Evolutionary conservation across 2,113 vertebrate genomes (phyloP), one percentile per base, ranked within the genome.

Genomic region (Brienomyrus brachyistius): DNA sequence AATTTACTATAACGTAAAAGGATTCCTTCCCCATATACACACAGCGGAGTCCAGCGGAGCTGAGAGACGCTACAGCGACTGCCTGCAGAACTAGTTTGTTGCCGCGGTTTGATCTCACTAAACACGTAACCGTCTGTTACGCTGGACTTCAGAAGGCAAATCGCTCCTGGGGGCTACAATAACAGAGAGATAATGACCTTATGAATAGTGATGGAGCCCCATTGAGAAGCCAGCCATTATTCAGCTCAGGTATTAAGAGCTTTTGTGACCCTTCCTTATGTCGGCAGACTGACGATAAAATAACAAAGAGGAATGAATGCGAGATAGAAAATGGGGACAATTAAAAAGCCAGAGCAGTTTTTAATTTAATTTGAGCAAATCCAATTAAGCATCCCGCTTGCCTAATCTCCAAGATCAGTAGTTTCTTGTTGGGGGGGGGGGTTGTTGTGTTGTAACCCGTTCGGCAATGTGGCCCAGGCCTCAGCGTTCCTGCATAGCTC

Each of bases 101-200:
- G 31, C 35, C 2, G 2, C 19, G 45, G 82, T n/a, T 84, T 84
- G 45, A 84, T 84, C 82, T 84, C 40, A 4, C 43, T 21, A 84
- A 84, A 84, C 45, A 84, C 40, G 21, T n/a, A 84, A 84, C 82
- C 21, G 82, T 84, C 82, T 84, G 82, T 84, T 84, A 84, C 48
- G 19, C 45, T 48, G 52, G 21, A 62, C 80, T 83, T 45, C 50
- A 84, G 50, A 43, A 89, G 40, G 35, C 35, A n/a, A 59, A 45
- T 84, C 6, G 35, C 80, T 89, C 23, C n/a, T 8, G 31, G 51
- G 83, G 50, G 50, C 31, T 84, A 83, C 82, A 89, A 52, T 59
- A 89, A 59, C 56, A 82, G 88, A 27, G 15, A 83, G 82, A 84
- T 89, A 89, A 89, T 59, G 80, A 43, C 70, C 88, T 89, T 89